Evolutionary conservation across 2,113 vertebrate species (phyloP).

Genomic region (Axis porcinus): DNA sequence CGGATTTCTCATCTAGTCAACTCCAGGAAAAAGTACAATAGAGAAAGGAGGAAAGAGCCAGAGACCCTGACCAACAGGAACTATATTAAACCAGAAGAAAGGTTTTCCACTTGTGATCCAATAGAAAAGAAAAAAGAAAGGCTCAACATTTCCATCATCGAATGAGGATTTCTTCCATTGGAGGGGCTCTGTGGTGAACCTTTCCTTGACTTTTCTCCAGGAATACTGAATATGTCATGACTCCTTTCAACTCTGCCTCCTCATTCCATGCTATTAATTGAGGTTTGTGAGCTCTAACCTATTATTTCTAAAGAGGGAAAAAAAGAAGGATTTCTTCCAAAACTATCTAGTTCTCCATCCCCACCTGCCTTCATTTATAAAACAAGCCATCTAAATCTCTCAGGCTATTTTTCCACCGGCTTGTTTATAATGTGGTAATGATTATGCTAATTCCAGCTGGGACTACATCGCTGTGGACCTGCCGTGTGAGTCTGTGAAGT

Average conservation of each 20-base stretch:
- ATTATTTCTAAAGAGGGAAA: not conserved
- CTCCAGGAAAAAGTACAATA: slow-evolving; percentile 36
- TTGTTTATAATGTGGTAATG: slow-evolving; percentile 72
- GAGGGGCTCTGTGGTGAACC: not conserved
- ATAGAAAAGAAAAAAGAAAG: not conserved
- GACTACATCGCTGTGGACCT: slow-evolving; percentile 53
- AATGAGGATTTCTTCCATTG: not conserved
- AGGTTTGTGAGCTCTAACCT: slow-evolving; percentile 36
- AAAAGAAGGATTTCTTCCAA: slow-evolving; percentile 16
- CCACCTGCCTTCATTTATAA: slow-evolving; percentile 59
- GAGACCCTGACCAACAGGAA: slow-evolving; percentile 33
- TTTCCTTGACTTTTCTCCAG: not conserved
- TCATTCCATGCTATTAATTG: slow-evolving; percentile 22
- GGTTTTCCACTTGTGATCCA: not conserved
- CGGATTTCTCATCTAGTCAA: slow-evolving; percentile 59
- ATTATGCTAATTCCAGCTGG: slow-evolving; percentile 73
- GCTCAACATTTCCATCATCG: not conserved
- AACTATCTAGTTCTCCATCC: slow-evolving; percentile 58
- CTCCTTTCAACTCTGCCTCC: slow-evolving; percentile 8
- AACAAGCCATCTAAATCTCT: slow-evolving; percentile 56
- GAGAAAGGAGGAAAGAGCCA: slow-evolving; percentile 37
- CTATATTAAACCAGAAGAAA: slow-evolving; percentile 28
- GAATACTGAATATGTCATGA: not conserved
- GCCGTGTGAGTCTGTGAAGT: not conserved
- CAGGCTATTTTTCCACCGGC: slow-evolving; percentile 62